These are phyloP conservation scores for Crossocerus cetratus DNA, from an alignment of 2,888 invertebrate genomes.

Conservation along the genomic window DNA sequence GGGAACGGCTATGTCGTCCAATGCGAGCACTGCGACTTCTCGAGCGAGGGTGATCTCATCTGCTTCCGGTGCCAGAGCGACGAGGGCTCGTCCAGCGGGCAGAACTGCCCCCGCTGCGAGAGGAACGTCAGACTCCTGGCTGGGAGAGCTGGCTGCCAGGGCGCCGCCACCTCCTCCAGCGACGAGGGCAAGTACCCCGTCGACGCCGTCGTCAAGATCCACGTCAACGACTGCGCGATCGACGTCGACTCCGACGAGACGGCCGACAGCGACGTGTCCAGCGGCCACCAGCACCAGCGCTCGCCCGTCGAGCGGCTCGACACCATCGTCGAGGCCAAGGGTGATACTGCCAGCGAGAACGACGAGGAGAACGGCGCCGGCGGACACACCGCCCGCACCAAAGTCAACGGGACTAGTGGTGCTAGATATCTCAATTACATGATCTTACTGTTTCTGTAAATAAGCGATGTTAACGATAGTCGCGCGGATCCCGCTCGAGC, in stretches of 20 bases:
- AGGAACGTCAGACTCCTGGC: conserved; percentile 47
- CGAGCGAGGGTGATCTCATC: conserved; percentile 70
- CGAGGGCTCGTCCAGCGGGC: conserved; percentile 55
- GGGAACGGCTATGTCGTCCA: conserved; percentile 52
- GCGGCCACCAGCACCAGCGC: conserved; percentile 47
- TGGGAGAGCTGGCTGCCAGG: conserved; percentile 38
- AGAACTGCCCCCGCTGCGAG: conserved; percentile 65
- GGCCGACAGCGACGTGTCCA: conserved; percentile 58
- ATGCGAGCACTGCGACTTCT: conserved; percentile 66
- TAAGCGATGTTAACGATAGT: conserved; percentile 43
- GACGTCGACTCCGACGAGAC: conserved; percentile 69
- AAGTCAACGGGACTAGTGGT: conserved; percentile 66
- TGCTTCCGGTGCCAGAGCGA: conserved; percentile 73
- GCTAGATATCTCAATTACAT: conserved; percentile 72
- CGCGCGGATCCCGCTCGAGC: conserved; percentile 39
- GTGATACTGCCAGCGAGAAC: conserved; percentile 67
- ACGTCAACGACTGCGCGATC: conserved; percentile 66
- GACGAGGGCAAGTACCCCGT: conserved; percentile 66
- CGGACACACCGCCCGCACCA: conserved; percentile 51
- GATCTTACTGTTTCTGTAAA: conserved; percentile 73
- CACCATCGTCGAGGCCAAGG: conserved; percentile 71
- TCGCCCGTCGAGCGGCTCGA: conserved; percentile 65
- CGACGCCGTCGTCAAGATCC: conserved; percentile 69
- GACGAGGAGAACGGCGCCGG: conserved; percentile 68
- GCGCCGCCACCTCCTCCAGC: conserved; percentile 55